These are phyloP conservation scores for Isurus oxyrinchus DNA, from an alignment of 2,113 vertebrate species.

Conservation along the genomic window DNA sequence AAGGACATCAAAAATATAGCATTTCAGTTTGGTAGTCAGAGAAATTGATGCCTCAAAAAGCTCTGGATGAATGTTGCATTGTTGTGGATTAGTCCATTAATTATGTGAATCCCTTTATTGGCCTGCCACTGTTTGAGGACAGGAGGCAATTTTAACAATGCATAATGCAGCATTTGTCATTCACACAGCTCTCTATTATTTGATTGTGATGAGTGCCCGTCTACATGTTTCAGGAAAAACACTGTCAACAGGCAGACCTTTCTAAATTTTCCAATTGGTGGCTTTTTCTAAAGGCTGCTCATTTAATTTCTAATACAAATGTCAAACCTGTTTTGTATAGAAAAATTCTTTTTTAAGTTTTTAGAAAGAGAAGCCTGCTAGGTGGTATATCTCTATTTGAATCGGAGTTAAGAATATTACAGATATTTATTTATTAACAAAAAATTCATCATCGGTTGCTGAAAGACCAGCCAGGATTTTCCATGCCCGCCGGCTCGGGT, in stretches of 20 bases:
- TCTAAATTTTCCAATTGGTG: neutral
- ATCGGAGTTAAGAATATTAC: neutral
- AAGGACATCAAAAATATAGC: neutral
- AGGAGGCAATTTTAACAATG: constrained; percentile 18
- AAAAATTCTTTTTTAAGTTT: neutral
- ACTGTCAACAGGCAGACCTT: neutral
- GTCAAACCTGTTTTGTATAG: neutral
- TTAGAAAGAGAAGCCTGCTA: neutral
- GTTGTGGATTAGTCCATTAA: neutral
- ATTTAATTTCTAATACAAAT: constrained; percentile 13
- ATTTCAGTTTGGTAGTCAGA: neutral
- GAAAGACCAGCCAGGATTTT: neutral
- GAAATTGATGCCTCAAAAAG: neutral
- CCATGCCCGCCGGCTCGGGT: no score
- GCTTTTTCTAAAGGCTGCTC: neutral
- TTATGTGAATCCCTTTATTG: neutral
- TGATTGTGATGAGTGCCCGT: neutral
- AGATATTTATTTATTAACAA: neutral
- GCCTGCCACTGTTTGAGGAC: neutral
- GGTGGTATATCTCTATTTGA: neutral
- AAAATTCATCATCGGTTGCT: neutral
- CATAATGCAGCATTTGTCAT: neutral
- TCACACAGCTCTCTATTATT: neutral
- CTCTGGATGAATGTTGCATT: neutral
- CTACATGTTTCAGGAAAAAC: neutral